These are phyloP conservation scores for Pyrocephalus nanus DNA, from an alignment of 2,797 vertebrate species.

Conservation along the genomic window DNA sequence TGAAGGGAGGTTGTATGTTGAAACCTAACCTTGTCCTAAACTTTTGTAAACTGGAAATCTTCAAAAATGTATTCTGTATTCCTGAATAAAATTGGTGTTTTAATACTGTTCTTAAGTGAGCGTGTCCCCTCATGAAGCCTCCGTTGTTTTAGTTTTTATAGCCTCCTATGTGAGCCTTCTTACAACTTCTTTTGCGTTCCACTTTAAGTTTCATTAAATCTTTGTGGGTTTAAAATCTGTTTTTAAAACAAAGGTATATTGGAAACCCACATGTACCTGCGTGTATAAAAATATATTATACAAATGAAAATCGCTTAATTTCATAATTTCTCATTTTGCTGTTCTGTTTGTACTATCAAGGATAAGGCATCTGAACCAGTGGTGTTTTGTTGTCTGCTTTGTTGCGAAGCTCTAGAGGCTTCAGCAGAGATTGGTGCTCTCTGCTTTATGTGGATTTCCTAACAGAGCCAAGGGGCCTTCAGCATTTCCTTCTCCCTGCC, in stretches of 20 bases:
- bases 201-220: background rate
- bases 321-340: background rate
- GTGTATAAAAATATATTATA: background rate
- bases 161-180: background rate
- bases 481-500: background rate
- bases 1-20: background rate
- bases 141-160: background rate
- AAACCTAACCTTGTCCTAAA: background rate
- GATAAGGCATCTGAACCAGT: rapidly evolving
- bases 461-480: background rate
- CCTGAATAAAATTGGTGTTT: conserved; percentile 43
- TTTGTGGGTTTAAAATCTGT: background rate
- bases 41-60: conserved; percentile 48
- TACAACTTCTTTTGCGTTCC: background rate
- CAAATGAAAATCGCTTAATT: background rate
- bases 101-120: background rate
- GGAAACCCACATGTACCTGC: background rate
- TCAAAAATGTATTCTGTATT: conserved; percentile 39
- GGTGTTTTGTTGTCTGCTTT: background rate
- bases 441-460: background rate
- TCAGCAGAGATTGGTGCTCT: background rate
- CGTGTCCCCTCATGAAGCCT: background rate
- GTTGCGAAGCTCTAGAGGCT: background rate
- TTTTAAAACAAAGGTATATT: background rate
- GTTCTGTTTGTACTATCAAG: background rate